Percentiles rank a stretch among this genome's conserved stretches.
These are phyloP conservation scores for Aleiodes leptofemur DNA, from an alignment of 2,888 invertebrate genomes.

Conservation along the genomic window DNA sequence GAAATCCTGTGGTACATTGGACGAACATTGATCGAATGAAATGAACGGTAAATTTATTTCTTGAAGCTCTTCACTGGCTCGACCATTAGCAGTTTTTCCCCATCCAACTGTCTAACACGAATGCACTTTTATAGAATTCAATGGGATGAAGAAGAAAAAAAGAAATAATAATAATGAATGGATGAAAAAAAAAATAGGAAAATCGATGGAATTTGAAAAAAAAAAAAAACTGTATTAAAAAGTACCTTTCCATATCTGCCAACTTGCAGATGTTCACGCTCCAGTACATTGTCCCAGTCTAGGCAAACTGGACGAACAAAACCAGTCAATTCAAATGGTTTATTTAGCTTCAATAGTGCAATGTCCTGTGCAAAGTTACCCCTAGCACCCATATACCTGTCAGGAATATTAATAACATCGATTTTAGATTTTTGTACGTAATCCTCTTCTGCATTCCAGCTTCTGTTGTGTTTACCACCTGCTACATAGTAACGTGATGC, in stretches of 20 bases:
- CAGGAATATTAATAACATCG: slow-evolving; percentile 50
- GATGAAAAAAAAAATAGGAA: not conserved
- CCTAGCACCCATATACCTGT: slow-evolving; percentile 41
- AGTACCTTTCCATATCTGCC: slow-evolving; percentile 31
- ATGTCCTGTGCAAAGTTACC: slow-evolving; percentile 62
- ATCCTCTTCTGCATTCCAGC: slow-evolving; percentile 57
- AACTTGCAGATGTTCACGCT: slow-evolving; percentile 16
- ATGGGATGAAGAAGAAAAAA: slow-evolving; percentile 12
- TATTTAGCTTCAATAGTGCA: slow-evolving; percentile 56
- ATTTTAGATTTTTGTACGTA: slow-evolving; percentile 56
- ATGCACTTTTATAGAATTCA: slow-evolving; percentile 24
- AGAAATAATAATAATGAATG: not conserved
- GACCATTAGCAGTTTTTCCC: slow-evolving; percentile 59
- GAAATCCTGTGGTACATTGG: slow-evolving; percentile 58
- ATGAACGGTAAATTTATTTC: slow-evolving; percentile 60
- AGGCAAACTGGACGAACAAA: slow-evolving; percentile 58
- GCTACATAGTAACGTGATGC: slow-evolving; percentile 57
- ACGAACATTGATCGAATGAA: slow-evolving; percentile 58
- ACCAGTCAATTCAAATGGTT: slow-evolving; percentile 56
- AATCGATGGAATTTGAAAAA: not conserved
- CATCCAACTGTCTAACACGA: slow-evolving; percentile 60
- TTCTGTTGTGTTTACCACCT: slow-evolving; percentile 62
- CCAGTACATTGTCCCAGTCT: slow-evolving; percentile 58
- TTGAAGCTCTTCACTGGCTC: slow-evolving; percentile 56
- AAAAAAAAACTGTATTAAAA: not conserved